Percentiles rank a stretch among this genome's conserved stretches.
These are phyloP conservation scores for Lasioglossum pauxillum DNA, from an alignment of 2,888 invertebrate genomes.

Conservation along the genomic window DNA sequence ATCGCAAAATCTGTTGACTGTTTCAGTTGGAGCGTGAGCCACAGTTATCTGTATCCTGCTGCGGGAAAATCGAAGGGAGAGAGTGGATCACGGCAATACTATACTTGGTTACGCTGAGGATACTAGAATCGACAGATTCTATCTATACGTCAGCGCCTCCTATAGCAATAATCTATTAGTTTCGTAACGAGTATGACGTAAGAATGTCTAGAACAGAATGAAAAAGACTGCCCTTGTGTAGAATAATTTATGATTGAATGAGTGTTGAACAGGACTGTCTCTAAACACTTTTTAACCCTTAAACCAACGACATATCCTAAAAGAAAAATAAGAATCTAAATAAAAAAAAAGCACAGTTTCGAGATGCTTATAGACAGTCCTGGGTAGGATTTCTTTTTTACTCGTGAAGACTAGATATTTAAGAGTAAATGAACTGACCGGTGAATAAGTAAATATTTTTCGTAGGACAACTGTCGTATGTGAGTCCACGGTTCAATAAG, in stretches of 20 bases:
- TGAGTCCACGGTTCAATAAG: conserved; percentile 21
- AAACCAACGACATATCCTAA: neutral
- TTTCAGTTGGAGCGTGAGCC: conserved; percentile 11
- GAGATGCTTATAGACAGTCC: conserved; percentile 36
- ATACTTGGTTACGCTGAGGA: neutral
- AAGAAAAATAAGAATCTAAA: neutral
- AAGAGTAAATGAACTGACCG: conserved; percentile 52
- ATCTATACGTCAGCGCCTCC: neutral
- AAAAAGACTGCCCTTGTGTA: conserved; percentile 56
- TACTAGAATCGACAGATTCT: neutral
- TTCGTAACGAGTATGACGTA: conserved; percentile 2
- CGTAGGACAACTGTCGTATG: conserved; percentile 8
- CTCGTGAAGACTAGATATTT: conserved; percentile 38
- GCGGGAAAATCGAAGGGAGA: neutral
- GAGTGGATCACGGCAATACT: neutral
- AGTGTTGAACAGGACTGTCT: conserved; percentile 36
- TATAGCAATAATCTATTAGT: conserved; percentile 28
- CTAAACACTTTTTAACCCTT: conserved; percentile 16
- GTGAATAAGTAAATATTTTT: conserved; percentile 34
- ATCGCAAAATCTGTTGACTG: neutral
- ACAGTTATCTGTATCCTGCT: neutral
- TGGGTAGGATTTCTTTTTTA: conserved; percentile 34
- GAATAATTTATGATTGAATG: conserved; percentile 48
- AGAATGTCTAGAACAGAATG: conserved; percentile 33
- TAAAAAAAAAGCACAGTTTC: neutral